Percentiles rank a stretch among this genome's conserved stretches.
These are phyloP conservation scores for Phalloptychus januarius DNA, from an alignment of 2,797 vertebrate genomes.

Conservation along the genomic window DNA sequence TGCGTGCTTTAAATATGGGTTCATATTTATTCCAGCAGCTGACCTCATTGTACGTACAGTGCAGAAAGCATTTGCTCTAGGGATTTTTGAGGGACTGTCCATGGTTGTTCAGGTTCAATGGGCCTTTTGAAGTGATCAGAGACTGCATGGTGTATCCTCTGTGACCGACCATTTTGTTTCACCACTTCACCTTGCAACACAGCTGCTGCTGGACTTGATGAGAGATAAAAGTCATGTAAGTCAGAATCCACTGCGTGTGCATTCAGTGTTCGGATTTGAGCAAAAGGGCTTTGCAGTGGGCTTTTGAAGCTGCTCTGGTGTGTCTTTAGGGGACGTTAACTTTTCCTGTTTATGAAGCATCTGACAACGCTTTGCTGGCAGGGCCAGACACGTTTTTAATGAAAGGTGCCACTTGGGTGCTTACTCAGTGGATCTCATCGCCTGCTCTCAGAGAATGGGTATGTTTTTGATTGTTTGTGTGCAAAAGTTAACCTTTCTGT, in stretches of 20 bases:
- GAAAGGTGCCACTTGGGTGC: slow-evolving; percentile 49
- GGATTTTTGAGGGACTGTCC: slow-evolving; percentile 17
- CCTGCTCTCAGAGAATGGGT: slow-evolving; percentile 42
- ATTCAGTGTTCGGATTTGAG: slow-evolving; percentile 29
- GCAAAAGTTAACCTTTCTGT: slow-evolving; percentile 34
- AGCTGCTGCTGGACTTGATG: slow-evolving; percentile 14
- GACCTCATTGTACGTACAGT: slow-evolving; percentile 49
- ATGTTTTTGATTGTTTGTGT: slow-evolving; percentile 25
- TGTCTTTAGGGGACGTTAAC: slow-evolving; percentile 49
- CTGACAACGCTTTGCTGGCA: slow-evolving; percentile 48
- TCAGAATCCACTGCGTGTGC: slow-evolving; percentile 32
- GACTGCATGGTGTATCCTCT: slow-evolving; percentile 28
- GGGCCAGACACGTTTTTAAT: slow-evolving; percentile 44
- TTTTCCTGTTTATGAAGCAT: slow-evolving; percentile 59
- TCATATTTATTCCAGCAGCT: slow-evolving; percentile 48
- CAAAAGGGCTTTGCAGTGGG: slow-evolving; percentile 25
- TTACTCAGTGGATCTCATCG: slow-evolving; percentile 45
- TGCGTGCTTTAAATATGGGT: slow-evolving; percentile 16
- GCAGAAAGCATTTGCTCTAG: slow-evolving; percentile 47
- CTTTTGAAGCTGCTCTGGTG: slow-evolving; percentile 33
- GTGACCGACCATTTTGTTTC: slow-evolving; percentile 51
- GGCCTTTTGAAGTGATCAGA: slow-evolving; percentile 51
- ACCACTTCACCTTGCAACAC: slow-evolving; percentile 52
- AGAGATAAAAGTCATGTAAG: slow-evolving; percentile 44
- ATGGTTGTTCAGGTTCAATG: not conserved